Evolutionary conservation across 1,140 invertebrate species (phyloP).

Genomic region (Ceratosolen fusciceps): DNA sequence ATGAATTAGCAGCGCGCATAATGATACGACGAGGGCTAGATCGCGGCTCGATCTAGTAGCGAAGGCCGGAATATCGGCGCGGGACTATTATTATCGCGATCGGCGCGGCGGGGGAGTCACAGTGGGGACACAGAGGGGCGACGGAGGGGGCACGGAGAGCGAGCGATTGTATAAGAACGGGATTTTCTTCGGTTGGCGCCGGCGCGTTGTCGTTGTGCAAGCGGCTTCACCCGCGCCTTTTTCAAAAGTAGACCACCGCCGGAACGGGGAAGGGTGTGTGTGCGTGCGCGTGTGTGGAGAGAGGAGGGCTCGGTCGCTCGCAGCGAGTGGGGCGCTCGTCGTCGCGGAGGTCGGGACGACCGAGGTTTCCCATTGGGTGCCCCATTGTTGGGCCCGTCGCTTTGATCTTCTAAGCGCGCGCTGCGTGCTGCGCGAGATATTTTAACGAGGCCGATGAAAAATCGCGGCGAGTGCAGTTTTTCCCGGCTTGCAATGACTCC

Average conservation of each 20-base stretch:
- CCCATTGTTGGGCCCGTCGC: not conserved
- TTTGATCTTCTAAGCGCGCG: not conserved
- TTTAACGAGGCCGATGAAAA: not conserved
- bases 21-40: not conserved
- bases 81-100: too few relatives aligned
- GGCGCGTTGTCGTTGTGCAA: not conserved
- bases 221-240: not conserved
- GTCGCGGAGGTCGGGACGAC: too few relatives aligned
- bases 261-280: too few relatives aligned
- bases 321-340: too few relatives aligned
- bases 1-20: slow-evolving; percentile 17
- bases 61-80: too few relatives aligned
- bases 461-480: not conserved
- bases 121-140: not conserved
- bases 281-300: too few relatives aligned
- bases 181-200: not conserved
- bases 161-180: not conserved
- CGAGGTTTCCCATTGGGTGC: not conserved
- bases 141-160: not conserved
- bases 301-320: not conserved
- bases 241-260: too few relatives aligned
- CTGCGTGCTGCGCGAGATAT: not conserved
- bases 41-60: too few relatives aligned
- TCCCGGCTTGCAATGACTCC: not conserved
- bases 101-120: not conserved